Base-by-base conservation (phyloP, 2,888 invertebrate species). In the Cheilosia impressa region DNA sequence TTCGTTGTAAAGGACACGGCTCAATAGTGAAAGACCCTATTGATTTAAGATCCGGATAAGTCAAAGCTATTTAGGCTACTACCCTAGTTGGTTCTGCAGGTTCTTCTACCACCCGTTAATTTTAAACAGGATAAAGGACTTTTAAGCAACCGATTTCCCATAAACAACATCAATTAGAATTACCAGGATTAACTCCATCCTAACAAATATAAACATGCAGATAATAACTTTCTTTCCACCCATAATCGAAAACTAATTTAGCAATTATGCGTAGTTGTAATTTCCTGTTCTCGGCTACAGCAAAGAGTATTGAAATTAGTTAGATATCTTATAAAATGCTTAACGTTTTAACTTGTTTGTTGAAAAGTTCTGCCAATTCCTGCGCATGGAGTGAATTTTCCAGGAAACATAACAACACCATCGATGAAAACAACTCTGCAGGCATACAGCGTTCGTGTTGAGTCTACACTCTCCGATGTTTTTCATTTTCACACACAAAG, bases 361-460 rank as follows among this genome's bases (percentile, higher is more conserved):
- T 19, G 9, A 34, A 47, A 66, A 73, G 31, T 62, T 73, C 19
- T 19, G 15, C 19, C 15, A 22, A 22, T 60, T 31, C 47, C 9
- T 53, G 31, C 22, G 10, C 55, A 62, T 47, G 10, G 31, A n/a
- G 27, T n/a, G 38, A 27, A 66, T 45, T 63, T 63, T 15, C 50
- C 13, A 17, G 24, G 43, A 55, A 47, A 15, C n/a, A 34, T n/a
- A 17, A 57, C 7, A 58, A 34, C 22, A 72, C 34, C 57, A 69
- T 60, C 52, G 7, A 19, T 38, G 17, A 34, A 50, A 62, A 75
- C 43, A 58, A 27, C 31, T 69, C 57, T 27, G 63, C 43, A 81
- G 53, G 69, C 50, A 55, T 38, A 41, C 57, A 50, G 41, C 41
- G 13, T 17, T 27, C 1, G 27, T 27, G 27, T 27, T 27, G 27